A percentile compares a stretch with the other conserved stretches of the same genome.
Evolutionary conservation across 2,113 vertebrate species (phyloP).

Genomic region (Poicephalus gulielmi): DNA sequence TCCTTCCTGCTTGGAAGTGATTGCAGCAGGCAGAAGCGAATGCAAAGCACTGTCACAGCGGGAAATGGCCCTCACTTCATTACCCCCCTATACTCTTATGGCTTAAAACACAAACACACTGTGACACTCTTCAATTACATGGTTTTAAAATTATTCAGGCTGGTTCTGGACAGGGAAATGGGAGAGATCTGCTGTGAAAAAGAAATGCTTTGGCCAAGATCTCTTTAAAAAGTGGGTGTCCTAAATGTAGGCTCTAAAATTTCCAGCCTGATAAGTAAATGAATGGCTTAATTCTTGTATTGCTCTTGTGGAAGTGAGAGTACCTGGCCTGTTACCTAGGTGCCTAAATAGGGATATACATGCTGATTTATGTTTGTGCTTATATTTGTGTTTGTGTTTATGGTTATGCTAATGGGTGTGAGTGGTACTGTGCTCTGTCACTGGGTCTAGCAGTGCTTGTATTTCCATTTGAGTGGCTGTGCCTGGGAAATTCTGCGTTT

Average conservation of each 20-base stretch:
- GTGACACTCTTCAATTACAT: background rate
- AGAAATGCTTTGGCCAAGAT: background rate
- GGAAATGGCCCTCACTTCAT: background rate
- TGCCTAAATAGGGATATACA: background rate
- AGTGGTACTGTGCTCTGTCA: background rate
- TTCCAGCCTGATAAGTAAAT: background rate
- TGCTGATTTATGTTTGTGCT: background rate
- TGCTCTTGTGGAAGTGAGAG: background rate
- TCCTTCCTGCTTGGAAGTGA: background rate
- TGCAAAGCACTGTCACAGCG: background rate
- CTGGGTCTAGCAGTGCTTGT: background rate
- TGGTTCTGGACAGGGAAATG: background rate
- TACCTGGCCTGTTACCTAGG: background rate
- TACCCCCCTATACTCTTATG: accelerated
- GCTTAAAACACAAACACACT: background rate
- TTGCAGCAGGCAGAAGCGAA: background rate
- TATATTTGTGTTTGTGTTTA: background rate
- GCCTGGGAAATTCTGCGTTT: background rate
- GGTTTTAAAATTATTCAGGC: background rate
- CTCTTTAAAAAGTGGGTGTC: background rate
- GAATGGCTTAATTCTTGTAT: background rate
- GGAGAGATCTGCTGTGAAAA: background rate
- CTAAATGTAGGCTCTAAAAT: background rate
- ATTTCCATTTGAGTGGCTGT: background rate
- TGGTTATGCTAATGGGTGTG: background rate